phyloP scores from a whole-genome alignment of 2,888 invertebrate genomes.

The Pandemis heparana region DNA sequence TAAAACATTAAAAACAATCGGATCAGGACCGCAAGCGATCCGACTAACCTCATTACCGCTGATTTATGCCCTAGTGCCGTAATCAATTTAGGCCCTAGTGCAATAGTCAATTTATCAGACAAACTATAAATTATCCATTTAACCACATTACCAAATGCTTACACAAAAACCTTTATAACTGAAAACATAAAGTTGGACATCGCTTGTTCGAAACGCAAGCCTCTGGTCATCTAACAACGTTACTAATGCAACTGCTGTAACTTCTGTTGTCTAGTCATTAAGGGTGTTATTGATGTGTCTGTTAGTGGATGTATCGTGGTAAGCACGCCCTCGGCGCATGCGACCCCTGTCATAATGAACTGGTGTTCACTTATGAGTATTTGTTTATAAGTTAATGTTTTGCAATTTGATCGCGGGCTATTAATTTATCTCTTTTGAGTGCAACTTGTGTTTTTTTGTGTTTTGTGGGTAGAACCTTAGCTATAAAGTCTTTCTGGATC shows the following conservation, averaged over 20 bases:
- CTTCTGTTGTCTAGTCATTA: neutral
- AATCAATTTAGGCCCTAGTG: conserved; percentile 74
- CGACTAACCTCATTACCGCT: conserved; percentile 68
- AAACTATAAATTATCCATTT: conserved; percentile 78
- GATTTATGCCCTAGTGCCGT: conserved; percentile 75
- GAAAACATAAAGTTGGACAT: neutral
- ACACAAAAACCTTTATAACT: neutral
- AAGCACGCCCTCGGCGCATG: conserved; percentile 35
- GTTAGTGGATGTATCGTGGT: conserved; percentile 6
- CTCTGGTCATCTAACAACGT: conserved; percentile 22
- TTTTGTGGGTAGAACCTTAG: too few species aligned
- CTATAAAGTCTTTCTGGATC: too few species aligned
- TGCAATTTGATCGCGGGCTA: conserved; percentile 23
- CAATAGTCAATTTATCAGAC: conserved; percentile 77
- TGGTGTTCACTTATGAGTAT: conserved; percentile 59
- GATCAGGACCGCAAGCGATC: conserved; percentile 52
- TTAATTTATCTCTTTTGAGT: neutral
- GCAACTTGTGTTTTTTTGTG: neutral
- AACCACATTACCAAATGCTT: neutral
- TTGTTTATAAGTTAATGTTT: conserved; percentile 40
- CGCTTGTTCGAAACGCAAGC: neutral
- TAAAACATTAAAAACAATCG: conserved; percentile 54
- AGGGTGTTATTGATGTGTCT: neutral
- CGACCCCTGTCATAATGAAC: conserved; percentile 60
- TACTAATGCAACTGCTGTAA: neutral